These are phyloP conservation scores for Poecilia latipinna DNA, from an alignment of 2,113 vertebrate species.

Conservation along the genomic window DNA sequence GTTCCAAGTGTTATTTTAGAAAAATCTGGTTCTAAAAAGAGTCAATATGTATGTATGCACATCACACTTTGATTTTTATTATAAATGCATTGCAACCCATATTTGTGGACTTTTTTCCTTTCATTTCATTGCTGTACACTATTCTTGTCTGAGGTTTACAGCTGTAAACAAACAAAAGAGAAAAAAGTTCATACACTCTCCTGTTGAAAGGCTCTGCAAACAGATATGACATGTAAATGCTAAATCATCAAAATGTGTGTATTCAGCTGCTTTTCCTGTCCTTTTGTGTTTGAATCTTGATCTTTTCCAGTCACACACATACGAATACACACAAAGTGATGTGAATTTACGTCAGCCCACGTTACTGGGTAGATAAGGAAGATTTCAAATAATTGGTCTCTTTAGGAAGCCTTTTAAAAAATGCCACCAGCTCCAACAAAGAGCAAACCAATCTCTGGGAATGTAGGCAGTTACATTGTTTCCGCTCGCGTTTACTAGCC, in stretches of 20 bases:
- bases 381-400: conserved; percentile 18
- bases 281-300: conserved; percentile 22
- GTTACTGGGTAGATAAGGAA: conserved; percentile 2
- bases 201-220: background rate
- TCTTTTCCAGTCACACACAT: conserved; percentile 13
- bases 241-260: conserved; percentile 10
- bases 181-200: background rate
- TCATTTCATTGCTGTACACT: background rate
- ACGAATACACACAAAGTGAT: background rate
- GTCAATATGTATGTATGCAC: background rate
- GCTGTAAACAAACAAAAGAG: background rate
- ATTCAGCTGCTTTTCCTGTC: conserved; percentile 8
- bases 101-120: background rate
- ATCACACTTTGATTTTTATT: background rate
- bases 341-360: background rate
- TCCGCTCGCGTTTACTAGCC: background rate
- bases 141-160: background rate
- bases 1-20: background rate
- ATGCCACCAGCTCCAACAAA: conserved; percentile 28
- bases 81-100: background rate
- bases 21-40: background rate
- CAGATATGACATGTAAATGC: conserved; percentile 3
- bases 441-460: conserved; percentile 45
- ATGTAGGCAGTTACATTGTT: conserved; percentile 34
- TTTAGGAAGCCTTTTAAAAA: conserved; percentile 46